Percentiles rank a stretch among this genome's conserved stretches.
These are phyloP conservation scores for Drosophila hamatofila DNA, from an alignment of 2,888 invertebrate genomes.

Conservation along the genomic window DNA sequence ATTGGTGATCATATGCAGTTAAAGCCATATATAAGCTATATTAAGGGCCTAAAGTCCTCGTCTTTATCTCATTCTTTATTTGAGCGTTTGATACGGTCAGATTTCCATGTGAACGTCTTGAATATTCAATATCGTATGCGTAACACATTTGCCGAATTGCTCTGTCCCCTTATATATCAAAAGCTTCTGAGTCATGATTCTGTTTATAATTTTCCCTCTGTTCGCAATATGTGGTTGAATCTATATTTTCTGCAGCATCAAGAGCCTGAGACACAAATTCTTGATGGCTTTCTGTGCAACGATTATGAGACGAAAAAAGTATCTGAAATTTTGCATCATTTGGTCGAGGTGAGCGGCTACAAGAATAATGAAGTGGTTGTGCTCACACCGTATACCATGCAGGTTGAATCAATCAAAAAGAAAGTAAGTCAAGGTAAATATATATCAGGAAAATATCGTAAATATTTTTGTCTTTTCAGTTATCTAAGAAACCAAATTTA, in stretches of 20 bases:
- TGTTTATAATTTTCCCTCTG: constrained; percentile 85
- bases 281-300: constrained; percentile 43
- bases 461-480: background rate
- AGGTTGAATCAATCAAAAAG: constrained; percentile 55
- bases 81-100: constrained; percentile 91
- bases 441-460: background rate
- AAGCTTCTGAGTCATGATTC: constrained; percentile 87
- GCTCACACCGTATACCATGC: constrained; percentile 84
- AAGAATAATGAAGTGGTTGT: constrained; percentile 89
- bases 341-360: constrained; percentile 86
- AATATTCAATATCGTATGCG: constrained; percentile 92
- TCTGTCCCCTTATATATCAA: constrained; percentile 89
- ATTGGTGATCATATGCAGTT: constrained; percentile 95
- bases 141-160: constrained; percentile 87
- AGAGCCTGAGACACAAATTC: constrained; percentile 85
- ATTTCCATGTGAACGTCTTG: constrained; percentile 87
- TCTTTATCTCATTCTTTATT: constrained; percentile 88
- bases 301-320: constrained; percentile 54
- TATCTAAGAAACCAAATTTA: constrained; percentile 18
- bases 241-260: constrained; percentile 90
- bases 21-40: constrained; percentile 87
- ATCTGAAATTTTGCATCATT: constrained; percentile 47
- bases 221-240: constrained; percentile 88
- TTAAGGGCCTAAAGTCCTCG: constrained; percentile 82
- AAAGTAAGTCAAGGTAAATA: constrained; percentile 30